Percentiles rank a stretch among this genome's conserved stretches.
phyloP scores from a whole-genome alignment of 2,888 invertebrate species.

The Heliothis peltigera region DNA sequence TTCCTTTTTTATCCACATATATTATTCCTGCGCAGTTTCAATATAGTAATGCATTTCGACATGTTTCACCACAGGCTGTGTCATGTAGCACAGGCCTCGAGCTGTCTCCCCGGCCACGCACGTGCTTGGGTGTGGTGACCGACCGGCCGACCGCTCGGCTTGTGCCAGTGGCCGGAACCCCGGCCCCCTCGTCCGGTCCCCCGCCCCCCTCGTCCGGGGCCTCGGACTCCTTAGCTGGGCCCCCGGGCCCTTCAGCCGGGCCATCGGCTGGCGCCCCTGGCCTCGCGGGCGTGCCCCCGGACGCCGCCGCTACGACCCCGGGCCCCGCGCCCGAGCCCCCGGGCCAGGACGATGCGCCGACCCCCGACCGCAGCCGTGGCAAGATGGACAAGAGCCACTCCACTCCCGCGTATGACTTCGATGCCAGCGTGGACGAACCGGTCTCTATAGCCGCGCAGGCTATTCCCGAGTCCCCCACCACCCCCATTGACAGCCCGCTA shows the following conservation, averaged over 20 bases:
- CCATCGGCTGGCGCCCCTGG: constrained; percentile 25
- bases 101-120: constrained; percentile 92
- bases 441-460: constrained; percentile 69
- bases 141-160: constrained; percentile 29
- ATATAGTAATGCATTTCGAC: not conserved
- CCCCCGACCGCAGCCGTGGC: constrained; percentile 62
- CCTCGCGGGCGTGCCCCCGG: constrained; percentile 64
- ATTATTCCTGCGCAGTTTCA: not conserved
- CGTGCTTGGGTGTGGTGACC: constrained; percentile 89
- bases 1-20: too few species aligned
- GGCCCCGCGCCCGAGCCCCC: constrained; percentile 68
- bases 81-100: constrained; percentile 94
- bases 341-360: constrained; percentile 47
- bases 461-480: constrained; percentile 81
- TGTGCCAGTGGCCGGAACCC: constrained; percentile 58
- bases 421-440: constrained; percentile 69
- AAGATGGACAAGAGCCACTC: constrained; percentile 94
- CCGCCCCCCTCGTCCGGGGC: too few species aligned
- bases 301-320: too few species aligned
- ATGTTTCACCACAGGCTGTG: constrained; percentile 85
- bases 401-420: constrained; percentile 94
- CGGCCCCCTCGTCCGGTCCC: constrained; percentile 25
- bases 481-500: constrained; percentile 76
- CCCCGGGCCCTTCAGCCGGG: constrained; percentile 20
- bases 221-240: too few species aligned